These are phyloP conservation scores for Cyprinus carpio DNA, from an alignment of 2,113 vertebrate genomes.

Conservation along the genomic window DNA sequence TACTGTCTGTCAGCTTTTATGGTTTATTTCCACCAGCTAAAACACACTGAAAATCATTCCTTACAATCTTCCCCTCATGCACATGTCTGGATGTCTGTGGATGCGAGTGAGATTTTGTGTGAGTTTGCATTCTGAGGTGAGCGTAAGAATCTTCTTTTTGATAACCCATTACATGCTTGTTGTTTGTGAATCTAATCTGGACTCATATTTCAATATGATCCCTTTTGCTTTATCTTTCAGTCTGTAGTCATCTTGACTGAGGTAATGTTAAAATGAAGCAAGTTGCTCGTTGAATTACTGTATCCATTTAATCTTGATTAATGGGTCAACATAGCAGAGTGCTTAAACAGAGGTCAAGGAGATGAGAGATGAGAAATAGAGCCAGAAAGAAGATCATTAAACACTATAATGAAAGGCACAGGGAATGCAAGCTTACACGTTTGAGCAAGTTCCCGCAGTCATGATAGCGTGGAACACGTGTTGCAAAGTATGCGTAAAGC, in stretches of 20 bases:
- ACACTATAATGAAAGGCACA: not conserved
- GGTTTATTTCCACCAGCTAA: conserved; percentile 26
- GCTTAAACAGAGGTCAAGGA: not conserved
- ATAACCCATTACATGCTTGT: not conserved
- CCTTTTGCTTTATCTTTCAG: not conserved
- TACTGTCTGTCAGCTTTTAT: conserved; percentile 20
- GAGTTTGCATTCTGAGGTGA: not conserved
- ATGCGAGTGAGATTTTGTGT: not conserved
- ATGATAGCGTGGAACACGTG: not conserved
- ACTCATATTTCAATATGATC: not conserved
- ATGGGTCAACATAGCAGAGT: conserved; percentile 5
- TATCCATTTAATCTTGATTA: conserved; percentile 24
- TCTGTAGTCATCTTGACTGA: conserved; percentile 15
- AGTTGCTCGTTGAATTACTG: not conserved
- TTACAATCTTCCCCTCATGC: not conserved
- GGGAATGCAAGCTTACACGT: conserved; percentile 3
- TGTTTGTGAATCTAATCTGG: not conserved
- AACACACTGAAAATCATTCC: conserved; percentile 3
- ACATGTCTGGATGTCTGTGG: not conserved
- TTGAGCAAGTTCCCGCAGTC: conserved; percentile 24
- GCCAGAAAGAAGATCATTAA: conserved; percentile 2
- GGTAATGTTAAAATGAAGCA: conserved; percentile 13
- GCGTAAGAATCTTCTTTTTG: not conserved
- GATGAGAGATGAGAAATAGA: conserved; percentile 7
- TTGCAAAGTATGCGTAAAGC: not conserved